Percentiles rank a stretch among this genome's conserved stretches.
Conservation (phyloP, 1,140 invertebrate species). For the Pogonomyrmex barbatus region DNA sequence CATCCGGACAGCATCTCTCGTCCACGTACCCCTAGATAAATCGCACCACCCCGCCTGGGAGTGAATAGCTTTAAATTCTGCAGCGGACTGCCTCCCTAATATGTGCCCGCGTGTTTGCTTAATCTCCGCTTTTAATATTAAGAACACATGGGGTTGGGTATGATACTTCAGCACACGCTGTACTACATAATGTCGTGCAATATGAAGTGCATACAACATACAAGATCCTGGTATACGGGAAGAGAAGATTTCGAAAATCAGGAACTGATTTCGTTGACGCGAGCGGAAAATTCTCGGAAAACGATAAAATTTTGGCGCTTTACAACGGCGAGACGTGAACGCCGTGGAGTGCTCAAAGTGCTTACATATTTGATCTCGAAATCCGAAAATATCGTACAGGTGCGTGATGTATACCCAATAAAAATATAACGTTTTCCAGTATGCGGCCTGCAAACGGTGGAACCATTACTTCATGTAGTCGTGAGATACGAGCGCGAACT, state of each 20-base stretch:
- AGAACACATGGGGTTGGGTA: not conserved
- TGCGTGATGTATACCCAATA: not conserved
- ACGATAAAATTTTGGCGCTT: not conserved
- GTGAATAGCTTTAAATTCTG: constrained; percentile 29
- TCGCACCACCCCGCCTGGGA: constrained; percentile 7
- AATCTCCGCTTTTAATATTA: constrained; percentile 20
- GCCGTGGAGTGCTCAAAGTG: not conserved
- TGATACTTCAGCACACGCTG: not conserved
- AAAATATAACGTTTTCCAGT: not conserved
- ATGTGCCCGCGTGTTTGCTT: not conserved
- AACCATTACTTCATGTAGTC: not conserved
- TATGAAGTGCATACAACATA: not conserved
- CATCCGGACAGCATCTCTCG: constrained; percentile 15
- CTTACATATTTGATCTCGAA: not conserved
- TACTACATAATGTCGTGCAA: not conserved
- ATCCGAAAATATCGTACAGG: constrained; percentile 2
- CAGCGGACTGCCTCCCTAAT: not conserved
- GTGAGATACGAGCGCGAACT: constrained; percentile 18
- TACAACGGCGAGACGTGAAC: not conserved
- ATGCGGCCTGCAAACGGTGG: not conserved
- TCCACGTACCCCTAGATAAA: constrained; percentile 33
- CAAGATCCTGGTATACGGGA: not conserved
- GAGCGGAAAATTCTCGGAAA: not conserved
- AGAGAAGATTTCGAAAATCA: not conserved
- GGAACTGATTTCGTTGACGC: not conserved